Evolutionary conservation across 2,888 invertebrate species (phyloP), one percentile per base, ranked within the genome.

Genomic region (Ptycholaimellus sp.): DNA sequence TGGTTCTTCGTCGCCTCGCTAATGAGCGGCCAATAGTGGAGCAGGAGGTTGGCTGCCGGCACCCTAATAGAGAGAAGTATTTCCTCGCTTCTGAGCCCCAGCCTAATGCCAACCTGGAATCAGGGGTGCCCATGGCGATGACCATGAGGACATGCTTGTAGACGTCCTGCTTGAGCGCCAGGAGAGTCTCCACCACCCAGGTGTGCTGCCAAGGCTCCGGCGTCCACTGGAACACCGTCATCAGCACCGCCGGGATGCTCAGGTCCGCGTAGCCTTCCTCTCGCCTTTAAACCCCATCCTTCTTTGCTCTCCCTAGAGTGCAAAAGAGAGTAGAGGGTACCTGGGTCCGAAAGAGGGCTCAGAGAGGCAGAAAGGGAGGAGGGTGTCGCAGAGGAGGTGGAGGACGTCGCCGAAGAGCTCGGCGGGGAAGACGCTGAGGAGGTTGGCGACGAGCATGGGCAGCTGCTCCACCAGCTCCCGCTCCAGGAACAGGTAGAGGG

Each of bases 21-120:
- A 53, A 93, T 77, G 3, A 87, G 79, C 3, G 96, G 96, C 90
- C 93, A 96, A 61, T 96, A 96, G 66, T 90, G 85, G 64, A 96
- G 93, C 34, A 96, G 70, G 28, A 96, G 68, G 63, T 90, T 85
- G 36, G 85, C 85, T 2, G 93, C 93, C 1, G 85, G 82, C n/a
- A 81, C 73, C 35, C n/a, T n/a, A n/a, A n/a, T n/a, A n/a, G n/a
- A n/a, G n/a, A n/a, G n/a, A n/a, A n/a, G n/a, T n/a, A n/a, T n/a
- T n/a, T n/a, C n/a, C n/a, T n/a, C n/a, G n/a, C n/a, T n/a, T n/a
- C n/a, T n/a, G n/a, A n/a, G n/a, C n/a, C n/a, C n/a, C n/a, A n/a
- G n/a, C n/a, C n/a, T n/a, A n/a, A n/a, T n/a, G n/a, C n/a, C n/a
- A n/a, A n/a, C n/a, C 87, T 66, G 1, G 90, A 80, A 35, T 77